Base-by-base conservation (phyloP, 64 coral and sea anemone genomes). In the Acropora yongei region DNA sequence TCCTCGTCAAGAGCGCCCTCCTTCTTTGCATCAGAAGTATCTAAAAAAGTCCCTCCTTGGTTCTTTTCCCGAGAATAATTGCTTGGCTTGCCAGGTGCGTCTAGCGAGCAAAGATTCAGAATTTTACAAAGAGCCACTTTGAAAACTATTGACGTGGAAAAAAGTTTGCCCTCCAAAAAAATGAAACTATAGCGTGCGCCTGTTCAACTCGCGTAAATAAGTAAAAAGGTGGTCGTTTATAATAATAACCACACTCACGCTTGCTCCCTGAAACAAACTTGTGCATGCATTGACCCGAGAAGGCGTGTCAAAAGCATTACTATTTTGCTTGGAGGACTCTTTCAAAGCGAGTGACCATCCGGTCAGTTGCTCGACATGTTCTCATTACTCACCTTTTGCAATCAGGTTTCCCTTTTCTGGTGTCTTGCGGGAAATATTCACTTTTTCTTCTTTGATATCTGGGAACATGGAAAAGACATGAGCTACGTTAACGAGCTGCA, bases 361-460 rank as follows among this genome's bases (percentile, higher is more conserved):
- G 9, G 4, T 9, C 51, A 55, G 4, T 55, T 55, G 51, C 51
- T 55, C 51, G 4, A 55, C 9, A 4, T 55, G 51, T 5, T 9
- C 51, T 9, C 51, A 5, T 55, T n/a, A 83, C 80, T 83, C n/a
- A 83, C 80, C 2, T 83, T 83, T 83, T 6, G 11, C 60, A 68
- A 41, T n/a, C 5, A 57, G 41, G 11, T 2, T 45, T 19, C 30
- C 44, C 9, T 43, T 81, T 39, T 30, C 69, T 39, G 18, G 69
- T 9, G 18, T 9, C 42, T n/a, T 16, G 0, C 46, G 40, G 13
- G 80, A 68, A 11, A 47, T 1, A 43, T 41, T 83, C 57, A 83
- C 42, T 45, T 18, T 61, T 17, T 83, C 57, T 13, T 18, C 41
- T 67, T 39, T 10, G 5, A 67, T 63, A 83, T 18, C 80, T 83